Evolutionary conservation across 1,140 invertebrate genomes (phyloP).

Genomic region (Cecropterus lyciades): DNA sequence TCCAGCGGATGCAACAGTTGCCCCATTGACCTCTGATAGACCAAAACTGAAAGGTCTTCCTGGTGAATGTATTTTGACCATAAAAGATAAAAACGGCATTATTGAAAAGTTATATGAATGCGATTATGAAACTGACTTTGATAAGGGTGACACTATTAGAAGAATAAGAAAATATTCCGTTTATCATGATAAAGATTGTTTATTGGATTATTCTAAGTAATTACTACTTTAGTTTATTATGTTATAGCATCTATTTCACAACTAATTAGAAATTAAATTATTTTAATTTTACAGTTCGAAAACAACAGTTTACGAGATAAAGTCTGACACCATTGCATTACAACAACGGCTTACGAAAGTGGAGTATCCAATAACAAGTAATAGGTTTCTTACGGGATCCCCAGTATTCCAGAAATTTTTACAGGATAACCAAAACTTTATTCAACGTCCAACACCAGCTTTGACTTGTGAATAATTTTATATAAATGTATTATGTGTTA

Average conservation of each 20-base stretch:
- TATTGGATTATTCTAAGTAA: slow-evolving; percentile 61
- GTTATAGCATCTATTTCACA: too few species aligned
- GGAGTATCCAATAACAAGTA: slow-evolving; percentile 40
- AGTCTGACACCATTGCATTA: background rate
- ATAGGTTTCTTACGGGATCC: slow-evolving; percentile 64
- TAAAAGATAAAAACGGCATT: slow-evolving; percentile 71
- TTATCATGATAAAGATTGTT: slow-evolving; percentile 68
- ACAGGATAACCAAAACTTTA: slow-evolving; percentile 50
- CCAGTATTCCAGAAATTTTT: slow-evolving; percentile 65
- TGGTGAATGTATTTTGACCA: slow-evolving; percentile 68
- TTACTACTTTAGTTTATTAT: background rate
- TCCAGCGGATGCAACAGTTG: slow-evolving; percentile 40
- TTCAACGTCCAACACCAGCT: slow-evolving; percentile 30
- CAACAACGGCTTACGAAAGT: slow-evolving; percentile 11
- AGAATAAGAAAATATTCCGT: slow-evolving; percentile 75
- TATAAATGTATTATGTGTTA: slow-evolving; percentile 39
- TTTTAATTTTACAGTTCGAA: slow-evolving; percentile 15
- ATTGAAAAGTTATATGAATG: slow-evolving; percentile 76
- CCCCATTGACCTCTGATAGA: slow-evolving; percentile 44
- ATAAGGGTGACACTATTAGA: slow-evolving; percentile 59
- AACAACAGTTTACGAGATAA: slow-evolving; percentile 11
- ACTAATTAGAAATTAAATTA: slow-evolving; percentile 4
- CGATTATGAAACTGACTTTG: slow-evolving; percentile 53
- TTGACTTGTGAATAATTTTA: slow-evolving; percentile 44
- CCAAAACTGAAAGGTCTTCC: slow-evolving; percentile 59